A percentile compares a stretch with the other conserved stretches of the same genome.
These are phyloP conservation scores for Mastomys coucha DNA, from an alignment of 2,113 vertebrate species.

Conservation along the genomic window DNA sequence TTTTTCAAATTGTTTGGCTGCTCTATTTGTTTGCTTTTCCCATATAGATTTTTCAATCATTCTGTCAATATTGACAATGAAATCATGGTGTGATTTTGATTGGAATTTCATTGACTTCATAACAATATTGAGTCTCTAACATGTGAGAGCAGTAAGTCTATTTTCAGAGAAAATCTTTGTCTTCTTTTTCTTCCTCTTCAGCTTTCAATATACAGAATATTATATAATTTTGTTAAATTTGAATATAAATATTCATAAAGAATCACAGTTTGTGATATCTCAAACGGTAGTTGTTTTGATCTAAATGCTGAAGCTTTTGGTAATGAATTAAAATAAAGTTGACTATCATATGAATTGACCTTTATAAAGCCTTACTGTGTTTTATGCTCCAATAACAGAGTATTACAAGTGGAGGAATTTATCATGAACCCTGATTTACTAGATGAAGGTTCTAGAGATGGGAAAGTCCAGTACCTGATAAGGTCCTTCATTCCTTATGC, in stretches of 20 bases:
- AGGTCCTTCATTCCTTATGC: not conserved
- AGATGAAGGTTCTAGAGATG: not conserved
- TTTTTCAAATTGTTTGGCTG: conserved; percentile 3
- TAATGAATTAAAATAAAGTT: not conserved
- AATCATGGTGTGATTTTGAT: conserved; percentile 38
- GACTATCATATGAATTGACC: not conserved
- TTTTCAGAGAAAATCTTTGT: not conserved
- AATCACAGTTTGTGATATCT: not conserved
- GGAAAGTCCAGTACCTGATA: not conserved
- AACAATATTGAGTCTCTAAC: not conserved
- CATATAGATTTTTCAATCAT: conserved; percentile 49
- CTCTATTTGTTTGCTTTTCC: conserved; percentile 43
- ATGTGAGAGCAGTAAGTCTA: not conserved
- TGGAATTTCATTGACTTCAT: conserved; percentile 31
- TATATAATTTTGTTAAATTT: not conserved
- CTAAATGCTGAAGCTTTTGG: not conserved
- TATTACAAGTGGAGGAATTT: not conserved
- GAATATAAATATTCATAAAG: not conserved
- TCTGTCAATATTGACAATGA: conserved; percentile 32
- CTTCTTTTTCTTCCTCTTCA: not conserved
- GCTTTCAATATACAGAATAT: not conserved
- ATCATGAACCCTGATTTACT: not conserved
- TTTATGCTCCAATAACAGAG: not conserved
- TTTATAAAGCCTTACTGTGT: not conserved
- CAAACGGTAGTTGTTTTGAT: not conserved